Evolutionary conservation across 2,113 vertebrate species (phyloP), one percentile per base, ranked within the genome.

Genomic region (Nestor notabilis): DNA sequence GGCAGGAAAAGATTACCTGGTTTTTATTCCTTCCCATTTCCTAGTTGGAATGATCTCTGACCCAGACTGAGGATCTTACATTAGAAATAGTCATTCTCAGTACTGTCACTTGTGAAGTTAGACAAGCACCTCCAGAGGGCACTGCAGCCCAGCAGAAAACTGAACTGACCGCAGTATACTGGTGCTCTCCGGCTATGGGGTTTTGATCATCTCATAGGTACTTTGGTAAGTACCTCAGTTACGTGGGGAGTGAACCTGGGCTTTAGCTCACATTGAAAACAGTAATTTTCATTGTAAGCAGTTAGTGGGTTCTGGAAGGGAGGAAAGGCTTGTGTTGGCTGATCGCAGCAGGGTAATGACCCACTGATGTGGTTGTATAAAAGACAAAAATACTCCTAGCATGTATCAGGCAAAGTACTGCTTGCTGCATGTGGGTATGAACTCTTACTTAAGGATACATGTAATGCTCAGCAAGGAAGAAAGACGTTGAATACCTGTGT

Each of bases 111-210:
- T 68, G 94, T 27, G 28, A 18, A n/a, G 66, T 24, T 3, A 21
- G 29, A 35, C 20, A 18, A 12, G 52, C 16, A 65, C 96, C 96
- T 84, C 23, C 91, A 96, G 96, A 94, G 93, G 93, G 95, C 93
- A 81, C 61, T 64, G 84, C 81, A 68, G 77, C 77, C 69, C 89
- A 71, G 77, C 80, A 24, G 68, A 93, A 92, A 52, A 31, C 25
- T 33, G 2, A 47, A 4, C 25, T 21, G 21, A 21, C 19, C 60
- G 39, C 33, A 8, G 0, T 1, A 1, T 16, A 1, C 61, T 5
- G 25, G 3, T 80, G 5, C n/a, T 17, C 0, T 2, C 37, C 83
- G 37, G 39, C 47, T 43, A 5, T 39, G 33, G 63, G 11, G n/a
- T 15, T 37, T 24, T 56, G n/a, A 39, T 47, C 64, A 6, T 28